Base-by-base conservation (phyloP, 2,888 invertebrate species). In the Drosophila bunnanda region DNA sequence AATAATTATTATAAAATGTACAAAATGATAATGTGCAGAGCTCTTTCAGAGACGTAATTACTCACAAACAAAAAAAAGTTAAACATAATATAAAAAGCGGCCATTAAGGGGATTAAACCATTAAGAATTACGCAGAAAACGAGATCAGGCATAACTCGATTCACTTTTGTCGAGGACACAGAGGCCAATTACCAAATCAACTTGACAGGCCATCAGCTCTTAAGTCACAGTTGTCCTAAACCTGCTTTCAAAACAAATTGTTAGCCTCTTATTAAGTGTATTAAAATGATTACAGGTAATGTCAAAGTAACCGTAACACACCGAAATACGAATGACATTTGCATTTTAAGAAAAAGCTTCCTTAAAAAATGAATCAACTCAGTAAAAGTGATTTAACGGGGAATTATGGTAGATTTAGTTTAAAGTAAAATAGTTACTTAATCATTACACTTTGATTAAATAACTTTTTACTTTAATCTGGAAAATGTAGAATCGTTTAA, bases 181-280 rank as follows among this genome's bases (percentile, higher is more conserved):
- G 55, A n/a, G 39, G 39, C 52, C 59, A 75, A 79, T 75, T 77
- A 67, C 66, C 58, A 78, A 79, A 77, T 66, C 70, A 68, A 81
- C 52, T 41, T 54, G 70, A 59, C 74, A 54, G 74, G 8, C 56
- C 60, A 62, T 75, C 61, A 77, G 58, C 52, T 50, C 48, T 72
- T 43, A 62, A 38, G 52, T n/a, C 44, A 25, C 34, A 60, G 60
- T 65, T 54, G 68, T 62, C 78, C 78, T 61, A 67, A 78, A 58
- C 62, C 39, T 72, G 58, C 39, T 20, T 34, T 20, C 7, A 9
- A 52, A 59, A 28, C 32, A 46, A 69, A 59, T 59, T 59, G 52
- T 39, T 53, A 39, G 12, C 36, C 41, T 59, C 34, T 20, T 72
- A 32, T 20, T 5, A 50, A 32, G 15, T 36, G 20, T 15, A 53